These are phyloP conservation scores for Drosophila percnosoma DNA, from an alignment of 2,888 invertebrate genomes.

Conservation along the genomic window DNA sequence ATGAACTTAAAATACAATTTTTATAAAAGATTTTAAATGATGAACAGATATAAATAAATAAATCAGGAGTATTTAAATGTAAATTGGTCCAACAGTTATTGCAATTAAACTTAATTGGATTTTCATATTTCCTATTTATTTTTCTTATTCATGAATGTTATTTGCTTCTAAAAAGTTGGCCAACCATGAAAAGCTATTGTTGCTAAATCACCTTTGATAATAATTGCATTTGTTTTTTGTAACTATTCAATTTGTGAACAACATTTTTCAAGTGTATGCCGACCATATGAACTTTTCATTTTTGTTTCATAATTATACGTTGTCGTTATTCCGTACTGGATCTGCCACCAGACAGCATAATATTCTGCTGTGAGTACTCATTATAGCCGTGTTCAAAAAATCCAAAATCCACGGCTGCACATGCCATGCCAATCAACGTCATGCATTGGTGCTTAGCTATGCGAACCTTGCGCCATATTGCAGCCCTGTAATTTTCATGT, in stretches of 20 bases:
- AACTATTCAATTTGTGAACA: not conserved
- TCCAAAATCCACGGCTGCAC: not conserved
- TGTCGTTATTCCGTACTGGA: not conserved
- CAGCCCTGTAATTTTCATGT: slow-evolving; percentile 41
- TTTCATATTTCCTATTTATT: not conserved
- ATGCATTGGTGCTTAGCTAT: slow-evolving; percentile 31
- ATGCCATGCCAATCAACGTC: slow-evolving; percentile 49
- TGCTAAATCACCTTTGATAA: not conserved
- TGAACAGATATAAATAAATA: not conserved
- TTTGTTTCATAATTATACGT: not conserved
- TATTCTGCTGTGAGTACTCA: slow-evolving; percentile 7
- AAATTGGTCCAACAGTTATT: not conserved
- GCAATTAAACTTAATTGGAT: not conserved
- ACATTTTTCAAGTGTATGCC: not conserved
- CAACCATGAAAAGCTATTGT: not conserved
- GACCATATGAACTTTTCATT: not conserved
- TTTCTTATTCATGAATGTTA: not conserved
- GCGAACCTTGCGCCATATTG: slow-evolving; percentile 44
- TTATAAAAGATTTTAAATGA: not conserved
- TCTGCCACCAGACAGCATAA: slow-evolving; percentile 3
- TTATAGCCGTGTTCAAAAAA: slow-evolving; percentile 6
- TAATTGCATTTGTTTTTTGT: not conserved
- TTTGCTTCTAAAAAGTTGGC: not conserved
- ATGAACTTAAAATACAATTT: not conserved
- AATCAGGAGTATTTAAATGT: not conserved